Conservation (phyloP, 2,797 vertebrate genomes). For the Dendrocincla tyrannina region DNA sequence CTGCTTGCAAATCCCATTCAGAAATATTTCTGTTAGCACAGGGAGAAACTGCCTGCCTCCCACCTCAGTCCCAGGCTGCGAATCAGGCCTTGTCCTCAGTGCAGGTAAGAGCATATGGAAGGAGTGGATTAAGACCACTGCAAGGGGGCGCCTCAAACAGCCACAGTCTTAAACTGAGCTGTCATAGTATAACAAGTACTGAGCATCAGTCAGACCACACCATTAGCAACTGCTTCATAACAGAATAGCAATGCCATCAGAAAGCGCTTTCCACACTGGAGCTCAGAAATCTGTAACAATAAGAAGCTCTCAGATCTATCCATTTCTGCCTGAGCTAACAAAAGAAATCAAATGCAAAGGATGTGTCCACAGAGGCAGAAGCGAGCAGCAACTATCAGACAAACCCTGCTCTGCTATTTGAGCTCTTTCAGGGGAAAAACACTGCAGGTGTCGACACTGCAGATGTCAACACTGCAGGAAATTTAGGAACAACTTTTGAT, state of each 20-base stretch:
- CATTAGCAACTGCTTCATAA: background rate
- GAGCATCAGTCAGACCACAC: background rate
- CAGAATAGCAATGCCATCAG: rapidly evolving
- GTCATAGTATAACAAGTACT: background rate
- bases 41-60: background rate
- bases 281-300: background rate
- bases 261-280: background rate
- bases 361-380: background rate
- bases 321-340: background rate
- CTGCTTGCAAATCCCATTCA: background rate
- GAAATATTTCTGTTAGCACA: background rate
- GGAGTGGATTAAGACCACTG: background rate
- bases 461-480: background rate
- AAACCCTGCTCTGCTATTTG: background rate
- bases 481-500: background rate
- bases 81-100: background rate
- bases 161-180: background rate
- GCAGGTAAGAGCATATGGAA: background rate
- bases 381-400: background rate
- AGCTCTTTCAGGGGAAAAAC: background rate
- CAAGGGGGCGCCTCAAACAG: background rate
- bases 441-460: background rate
- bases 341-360: rapidly evolving
- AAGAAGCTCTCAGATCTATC: background rate
- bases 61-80: background rate